Evolutionary conservation across 1,140 invertebrate species (phyloP), one percentile per base, ranked within the genome.

Genomic region (Tachypleus tridentatus): DNA sequence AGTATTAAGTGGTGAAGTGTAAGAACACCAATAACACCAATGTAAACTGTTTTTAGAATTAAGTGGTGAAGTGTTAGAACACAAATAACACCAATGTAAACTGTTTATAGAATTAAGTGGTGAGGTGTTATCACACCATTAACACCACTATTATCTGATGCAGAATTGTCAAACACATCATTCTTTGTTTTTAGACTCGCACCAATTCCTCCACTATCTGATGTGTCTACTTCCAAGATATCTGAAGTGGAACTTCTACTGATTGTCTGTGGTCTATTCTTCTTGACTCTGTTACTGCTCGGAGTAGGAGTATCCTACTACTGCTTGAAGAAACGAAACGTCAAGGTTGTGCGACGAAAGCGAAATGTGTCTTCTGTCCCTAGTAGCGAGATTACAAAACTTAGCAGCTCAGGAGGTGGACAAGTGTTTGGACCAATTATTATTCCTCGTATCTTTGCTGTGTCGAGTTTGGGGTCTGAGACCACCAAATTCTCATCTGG

Each of bases 301-400:
- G 92, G 93, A 5, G 81, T 96, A 9, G 91, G 91, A 7, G 90
- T 91, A 61, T 93, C 91, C 1, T 94, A 94, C 77, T 87, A 93
- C 72, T 93, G 91, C 73, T 78, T 95, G 53, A 86, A 90, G 69
- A 84, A 87, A 68, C 79, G 90, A 48, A 87, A 88, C 49, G 82
- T 94, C 52, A 87, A 77, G 69, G 70, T 91, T 4, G 84, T 93
- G 8, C 82, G 89, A 58, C 83, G 87, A 65, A 81, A 87, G 69
- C 70, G 67, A 6, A 57, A 88, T 86, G 66, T 85, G 3, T 71
- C 75, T 8, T 67, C 73, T 4, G 72, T 64, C 5, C 72, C 67
- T 7, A 72, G 74, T 6, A 89, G 87, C 0, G 87, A 89, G 74
- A 88, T 90, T 68, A 90, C 88, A 10, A 89, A 89, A 77, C 76